Conservation (phyloP, 2,888 invertebrate species). For the Lithophane socia region DNA sequence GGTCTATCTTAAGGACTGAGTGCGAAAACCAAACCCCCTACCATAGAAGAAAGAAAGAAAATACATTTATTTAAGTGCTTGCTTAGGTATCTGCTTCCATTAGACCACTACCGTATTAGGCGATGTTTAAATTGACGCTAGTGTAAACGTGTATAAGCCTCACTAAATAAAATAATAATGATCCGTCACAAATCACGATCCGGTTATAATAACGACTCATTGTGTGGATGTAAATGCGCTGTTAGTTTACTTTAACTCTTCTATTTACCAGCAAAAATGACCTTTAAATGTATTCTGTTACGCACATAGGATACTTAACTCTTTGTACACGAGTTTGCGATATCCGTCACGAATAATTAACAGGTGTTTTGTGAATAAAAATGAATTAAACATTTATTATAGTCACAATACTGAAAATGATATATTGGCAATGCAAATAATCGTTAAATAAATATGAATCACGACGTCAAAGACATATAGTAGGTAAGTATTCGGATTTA, state of each 20-base stretch:
- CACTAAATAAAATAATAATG: constrained; percentile 27
- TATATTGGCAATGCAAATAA: constrained; percentile 8
- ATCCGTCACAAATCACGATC: constrained; percentile 32
- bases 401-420: constrained; percentile 11
- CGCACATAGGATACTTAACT: neutral
- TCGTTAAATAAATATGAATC: constrained; percentile 13
- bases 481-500: neutral
- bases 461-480: constrained; percentile 7
- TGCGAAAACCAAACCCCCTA: too few species aligned
- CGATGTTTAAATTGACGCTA: too few species aligned
- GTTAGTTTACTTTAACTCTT: constrained; percentile 49
- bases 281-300: constrained; percentile 11
- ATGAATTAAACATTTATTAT: constrained; percentile 5
- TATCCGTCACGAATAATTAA: constrained; percentile 25
- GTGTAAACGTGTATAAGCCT: too few species aligned
- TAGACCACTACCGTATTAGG: too few species aligned
- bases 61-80: too few species aligned
- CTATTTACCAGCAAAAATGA: neutral
- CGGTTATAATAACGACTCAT: neutral
- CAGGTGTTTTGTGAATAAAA: constrained; percentile 45
- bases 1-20: too few species aligned
- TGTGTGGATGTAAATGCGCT: constrained; percentile 55
- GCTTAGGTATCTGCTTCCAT: too few species aligned
- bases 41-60: too few species aligned
- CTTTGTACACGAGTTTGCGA: constrained; percentile 10